phyloP scores from a whole-genome alignment of 2,888 invertebrate species.

The Mongoloraphidia duomilia region DNA sequence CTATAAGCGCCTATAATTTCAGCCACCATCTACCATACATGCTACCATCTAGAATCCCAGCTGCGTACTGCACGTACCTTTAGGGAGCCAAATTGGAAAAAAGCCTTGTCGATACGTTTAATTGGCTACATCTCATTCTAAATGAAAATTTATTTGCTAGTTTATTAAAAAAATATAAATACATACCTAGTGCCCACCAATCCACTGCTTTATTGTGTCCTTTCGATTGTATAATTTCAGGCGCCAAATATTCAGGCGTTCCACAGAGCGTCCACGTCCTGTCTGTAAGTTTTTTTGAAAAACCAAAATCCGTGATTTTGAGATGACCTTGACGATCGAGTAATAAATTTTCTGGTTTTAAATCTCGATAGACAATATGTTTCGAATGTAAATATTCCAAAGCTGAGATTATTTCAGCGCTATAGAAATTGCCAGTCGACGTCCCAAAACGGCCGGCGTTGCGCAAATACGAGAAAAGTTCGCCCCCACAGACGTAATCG shows the following conservation, averaged over 20 bases:
- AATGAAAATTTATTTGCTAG: too few species aligned
- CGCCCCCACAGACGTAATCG: constrained; percentile 94
- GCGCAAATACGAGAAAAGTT: constrained; percentile 88
- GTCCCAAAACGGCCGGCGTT: constrained; percentile 83
- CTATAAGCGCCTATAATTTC: too few species aligned
- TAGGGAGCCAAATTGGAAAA: too few species aligned
- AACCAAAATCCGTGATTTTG: constrained; percentile 96
- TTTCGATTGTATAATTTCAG: constrained; percentile 93
- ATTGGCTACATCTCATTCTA: too few species aligned
- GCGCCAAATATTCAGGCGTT: constrained; percentile 93
- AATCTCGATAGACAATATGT: constrained; percentile 53
- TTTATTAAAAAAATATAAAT: too few species aligned
- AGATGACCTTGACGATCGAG: constrained; percentile 87
- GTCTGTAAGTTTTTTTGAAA: constrained; percentile 87
- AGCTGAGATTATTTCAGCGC: constrained; percentile 86
- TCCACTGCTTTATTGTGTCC: constrained; percentile 98
- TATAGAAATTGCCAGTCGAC: constrained; percentile 80
- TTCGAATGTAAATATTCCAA: constrained; percentile 86
- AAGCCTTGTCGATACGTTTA: too few species aligned
- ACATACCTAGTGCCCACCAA: constrained; percentile 90
- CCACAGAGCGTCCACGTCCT: constrained; percentile 95
- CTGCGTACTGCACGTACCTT: too few species aligned
- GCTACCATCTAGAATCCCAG: too few species aligned
- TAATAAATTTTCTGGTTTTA: constrained; percentile 90
- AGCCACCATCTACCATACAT: too few species aligned